Base-by-base conservation (phyloP, 2,888 invertebrate genomes). In the Criorhina ranunculi region DNA sequence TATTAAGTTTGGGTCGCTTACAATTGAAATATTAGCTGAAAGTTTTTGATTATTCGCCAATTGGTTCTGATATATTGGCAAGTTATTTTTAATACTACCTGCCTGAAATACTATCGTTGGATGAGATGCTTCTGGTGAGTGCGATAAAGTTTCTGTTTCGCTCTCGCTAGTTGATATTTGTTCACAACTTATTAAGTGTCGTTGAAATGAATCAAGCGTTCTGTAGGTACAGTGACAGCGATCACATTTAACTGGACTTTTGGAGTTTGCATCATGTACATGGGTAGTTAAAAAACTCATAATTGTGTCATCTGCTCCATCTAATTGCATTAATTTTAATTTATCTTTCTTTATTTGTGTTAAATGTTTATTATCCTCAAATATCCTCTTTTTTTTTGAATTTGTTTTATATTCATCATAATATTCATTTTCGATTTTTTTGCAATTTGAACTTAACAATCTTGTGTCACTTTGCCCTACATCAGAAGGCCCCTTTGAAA, bases 141-240 rank as follows among this genome's bases (percentile, higher is more conserved):
- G 93, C 0, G 93, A 93, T 88, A 94, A 94, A 0, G 89, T 87
- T 88, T 96, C 96, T 29, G 96, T 95, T 89, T 96, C 96, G 89
- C 96, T 96, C 90, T 97, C 96, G 89, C 96, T 96, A 0, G 95
- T 95, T 1, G 92, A 92, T 92, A 96, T 94, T 90, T 95, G 94
- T 88, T 96, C 96, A 89, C 97, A 97, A 24, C 94, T 94, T 7
- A 94, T 93, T 80, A 97, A 92, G 90, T 97, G 97, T 51, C 96
- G 93, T 88, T 96, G 95, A 89, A 95, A 97, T 67, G 96, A 96
- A 79, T 95, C 95, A 86, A 95, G 95, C 59, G 96, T 96, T 88
- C 97, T 93, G 89, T 97, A 97, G 1, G 96, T 96, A 89, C 97
- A 95, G 88, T 96, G 96, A 89, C 98, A 98, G 86, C 96, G 94